Percentiles rank a stretch among this genome's conserved stretches.
phyloP scores from a whole-genome alignment of 2,888 invertebrate species.

The Cybosia mesomella region DNA sequence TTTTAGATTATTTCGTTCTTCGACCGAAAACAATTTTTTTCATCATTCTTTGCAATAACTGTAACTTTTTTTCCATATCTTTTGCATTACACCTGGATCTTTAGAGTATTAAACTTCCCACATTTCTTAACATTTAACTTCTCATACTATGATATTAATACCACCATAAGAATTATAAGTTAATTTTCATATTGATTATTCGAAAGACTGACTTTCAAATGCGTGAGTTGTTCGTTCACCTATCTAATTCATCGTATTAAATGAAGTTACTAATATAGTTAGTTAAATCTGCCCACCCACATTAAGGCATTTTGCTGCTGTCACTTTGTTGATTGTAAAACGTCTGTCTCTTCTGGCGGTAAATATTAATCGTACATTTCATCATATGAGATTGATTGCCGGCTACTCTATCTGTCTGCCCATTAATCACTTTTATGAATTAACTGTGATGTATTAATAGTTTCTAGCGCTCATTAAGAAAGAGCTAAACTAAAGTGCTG shows the following conservation, averaged over 20 bases:
- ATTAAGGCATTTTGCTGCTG: conserved; percentile 10
- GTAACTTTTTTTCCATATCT: neutral
- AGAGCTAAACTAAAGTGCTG: no score
- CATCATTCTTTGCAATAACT: neutral
- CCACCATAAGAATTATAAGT: neutral
- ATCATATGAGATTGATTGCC: neutral
- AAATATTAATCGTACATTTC: neutral
- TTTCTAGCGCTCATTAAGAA: neutral
- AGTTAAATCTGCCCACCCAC: neutral
- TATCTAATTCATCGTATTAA: neutral
- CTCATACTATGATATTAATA: neutral
- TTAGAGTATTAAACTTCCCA: neutral
- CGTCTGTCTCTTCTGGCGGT: neutral
- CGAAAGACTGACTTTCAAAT: no score
- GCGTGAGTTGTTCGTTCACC: neutral
- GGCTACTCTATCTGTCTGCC: neutral
- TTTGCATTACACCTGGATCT: neutral
- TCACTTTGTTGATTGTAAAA: neutral
- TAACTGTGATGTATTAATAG: neutral
- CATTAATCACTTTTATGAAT: neutral
- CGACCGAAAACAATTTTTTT: no score
- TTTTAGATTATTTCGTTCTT: no score
- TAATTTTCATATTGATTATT: neutral
- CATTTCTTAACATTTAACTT: neutral
- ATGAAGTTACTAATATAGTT: neutral